phyloP scores from a whole-genome alignment of 2,888 invertebrate genomes.

The Brenthis ino region DNA sequence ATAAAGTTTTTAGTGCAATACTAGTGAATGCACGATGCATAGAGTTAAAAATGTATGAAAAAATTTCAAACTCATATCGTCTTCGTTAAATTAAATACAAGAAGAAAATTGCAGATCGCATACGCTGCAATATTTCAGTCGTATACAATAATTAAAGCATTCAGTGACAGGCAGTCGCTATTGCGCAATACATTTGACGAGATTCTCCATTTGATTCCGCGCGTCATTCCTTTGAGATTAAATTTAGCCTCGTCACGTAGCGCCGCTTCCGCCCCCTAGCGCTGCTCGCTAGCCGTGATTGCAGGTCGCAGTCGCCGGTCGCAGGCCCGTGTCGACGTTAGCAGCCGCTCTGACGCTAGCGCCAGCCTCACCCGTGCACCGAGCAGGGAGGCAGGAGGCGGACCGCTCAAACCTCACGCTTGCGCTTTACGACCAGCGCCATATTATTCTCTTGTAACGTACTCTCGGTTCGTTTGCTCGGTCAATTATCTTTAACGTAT shows the following conservation, averaged over 20 bases:
- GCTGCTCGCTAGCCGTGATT: constrained; percentile 53
- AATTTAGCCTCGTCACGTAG: constrained; percentile 57
- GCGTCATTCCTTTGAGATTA: constrained; percentile 54
- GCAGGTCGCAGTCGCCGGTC: constrained; percentile 43
- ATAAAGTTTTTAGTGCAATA: too few relatives aligned
- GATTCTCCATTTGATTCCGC: constrained; percentile 46
- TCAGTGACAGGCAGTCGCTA: constrained; percentile 21
- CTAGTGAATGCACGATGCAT: too few relatives aligned
- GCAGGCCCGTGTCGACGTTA: constrained; percentile 30
- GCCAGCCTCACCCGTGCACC: constrained; percentile 55
- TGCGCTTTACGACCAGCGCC: constrained; percentile 61
- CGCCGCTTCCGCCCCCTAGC: constrained; percentile 47
- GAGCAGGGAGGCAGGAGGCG: constrained; percentile 59
- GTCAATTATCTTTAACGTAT: constrained; percentile 69
- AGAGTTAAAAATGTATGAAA: too few relatives aligned
- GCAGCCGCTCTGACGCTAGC: constrained; percentile 32
- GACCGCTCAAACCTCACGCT: constrained; percentile 59
- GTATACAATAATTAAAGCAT: constrained; percentile 22
- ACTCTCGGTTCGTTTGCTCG: constrained; percentile 68
- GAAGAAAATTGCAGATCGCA: constrained; percentile 1
- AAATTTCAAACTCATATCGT: too few relatives aligned
- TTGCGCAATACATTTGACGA: constrained; percentile 41
- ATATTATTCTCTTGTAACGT: constrained; percentile 67
- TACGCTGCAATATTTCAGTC: constrained; percentile 5
- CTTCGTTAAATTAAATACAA: not conserved